Percentiles rank a stretch among this genome's conserved stretches.
Evolutionary conservation across 2,113 vertebrate genomes (phyloP).

Genomic region (Pelusios castaneus): DNA sequence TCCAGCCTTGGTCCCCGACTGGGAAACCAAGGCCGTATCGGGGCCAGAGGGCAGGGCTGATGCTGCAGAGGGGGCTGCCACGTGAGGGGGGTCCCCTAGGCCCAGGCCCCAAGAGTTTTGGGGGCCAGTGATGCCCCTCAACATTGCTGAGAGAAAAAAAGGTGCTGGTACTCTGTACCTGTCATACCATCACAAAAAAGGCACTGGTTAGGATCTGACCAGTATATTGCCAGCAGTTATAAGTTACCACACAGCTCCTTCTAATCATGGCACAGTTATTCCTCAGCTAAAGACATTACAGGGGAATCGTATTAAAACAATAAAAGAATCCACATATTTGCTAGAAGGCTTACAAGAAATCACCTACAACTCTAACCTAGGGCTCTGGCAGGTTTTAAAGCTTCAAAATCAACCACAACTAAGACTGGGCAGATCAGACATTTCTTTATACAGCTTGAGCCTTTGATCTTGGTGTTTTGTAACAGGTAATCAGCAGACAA

Average conservation of each 20-base stretch:
- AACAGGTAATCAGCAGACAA: background rate
- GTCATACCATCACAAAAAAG: no score
- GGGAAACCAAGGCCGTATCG: no score
- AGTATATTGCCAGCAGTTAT: background rate
- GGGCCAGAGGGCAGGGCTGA: no score
- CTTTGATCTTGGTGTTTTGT: background rate
- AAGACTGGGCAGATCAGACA: background rate
- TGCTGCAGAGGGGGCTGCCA: no score
- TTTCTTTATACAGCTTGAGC: background rate
- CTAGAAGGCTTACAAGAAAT: background rate
- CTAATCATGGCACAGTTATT: background rate
- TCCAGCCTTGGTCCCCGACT: no score
- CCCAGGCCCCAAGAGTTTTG: no score
- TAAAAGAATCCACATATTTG: background rate
- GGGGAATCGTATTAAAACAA: background rate
- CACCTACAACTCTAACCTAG: background rate
- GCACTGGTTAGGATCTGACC: no score
- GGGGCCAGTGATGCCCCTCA: no score
- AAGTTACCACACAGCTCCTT: background rate
- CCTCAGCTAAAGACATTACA: background rate
- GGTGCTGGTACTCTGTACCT: no score
- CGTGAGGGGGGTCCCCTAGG: no score
- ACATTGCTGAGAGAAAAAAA: no score
- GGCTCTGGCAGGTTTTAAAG: background rate
- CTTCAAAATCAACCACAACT: background rate